Evolutionary conservation across 2,113 vertebrate genomes (phyloP).

Genomic region (Gambusia affinis): DNA sequence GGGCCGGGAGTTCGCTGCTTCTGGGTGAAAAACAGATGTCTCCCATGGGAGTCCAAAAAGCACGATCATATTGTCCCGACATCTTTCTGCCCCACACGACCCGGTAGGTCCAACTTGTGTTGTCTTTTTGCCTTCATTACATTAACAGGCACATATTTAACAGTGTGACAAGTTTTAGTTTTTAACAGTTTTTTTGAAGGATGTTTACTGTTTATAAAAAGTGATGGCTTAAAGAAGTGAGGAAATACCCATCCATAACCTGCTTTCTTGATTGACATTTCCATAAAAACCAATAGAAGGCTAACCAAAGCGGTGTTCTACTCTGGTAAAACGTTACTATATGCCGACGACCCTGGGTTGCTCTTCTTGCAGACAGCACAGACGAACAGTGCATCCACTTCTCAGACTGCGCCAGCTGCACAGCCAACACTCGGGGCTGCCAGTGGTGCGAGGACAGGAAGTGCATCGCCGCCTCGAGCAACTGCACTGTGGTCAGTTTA

Average conservation of each 20-base stretch:
- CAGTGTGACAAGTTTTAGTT: too few relatives aligned
- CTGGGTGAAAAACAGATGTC: conserved; percentile 78
- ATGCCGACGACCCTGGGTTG: background rate
- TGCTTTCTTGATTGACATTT: too few relatives aligned
- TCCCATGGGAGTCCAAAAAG: conserved; percentile 80
- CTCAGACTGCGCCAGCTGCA: conserved; percentile 92
- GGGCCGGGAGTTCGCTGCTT: conserved; percentile 82
- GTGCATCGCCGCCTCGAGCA: conserved; percentile 89
- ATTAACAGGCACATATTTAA: too few relatives aligned
- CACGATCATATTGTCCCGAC: conserved; percentile 70
- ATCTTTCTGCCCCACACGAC: conserved; percentile 80
- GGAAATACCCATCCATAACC: too few relatives aligned
- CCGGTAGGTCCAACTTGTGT: conserved; percentile 63
- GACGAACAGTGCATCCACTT: conserved; percentile 92
- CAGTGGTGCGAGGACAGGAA: conserved; percentile 98
- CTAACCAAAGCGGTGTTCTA: too few relatives aligned
- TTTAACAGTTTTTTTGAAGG: too few relatives aligned
- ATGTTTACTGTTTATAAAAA: too few relatives aligned
- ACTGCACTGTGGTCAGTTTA: conserved; percentile 92
- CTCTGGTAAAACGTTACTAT: background rate
- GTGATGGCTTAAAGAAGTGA: too few relatives aligned
- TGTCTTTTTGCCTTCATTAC: too few relatives aligned
- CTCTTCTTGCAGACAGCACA: conserved; percentile 75
- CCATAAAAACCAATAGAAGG: too few relatives aligned
- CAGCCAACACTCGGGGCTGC: conserved; percentile 91